Evolutionary conservation across 2,888 invertebrate genomes (phyloP), one percentile per base, ranked within the genome.

Genomic region (Amorpha juglandis): DNA sequence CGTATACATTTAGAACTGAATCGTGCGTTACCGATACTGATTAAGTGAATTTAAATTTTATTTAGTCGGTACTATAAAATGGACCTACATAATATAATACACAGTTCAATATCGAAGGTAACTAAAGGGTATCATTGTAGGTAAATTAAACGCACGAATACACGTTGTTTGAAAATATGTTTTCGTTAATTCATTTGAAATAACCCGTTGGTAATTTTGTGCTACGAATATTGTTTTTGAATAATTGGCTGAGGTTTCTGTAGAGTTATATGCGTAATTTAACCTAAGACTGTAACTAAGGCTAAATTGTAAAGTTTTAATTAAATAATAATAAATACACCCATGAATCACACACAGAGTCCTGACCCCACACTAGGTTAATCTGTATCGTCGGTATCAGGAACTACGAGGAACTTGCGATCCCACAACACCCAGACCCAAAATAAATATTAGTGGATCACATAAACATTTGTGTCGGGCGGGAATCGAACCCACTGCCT

Each of bases 1-100:
- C 72, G 75, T 81, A 79, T 81, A 83, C 79, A 83, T 80, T 84
- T 79, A 73, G 72, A 68, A 74, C 72, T 66, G 73, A 83, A 77
- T 85, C 82, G 83, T 85, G 83, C 79, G 74, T 73, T 71, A 73
- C 72, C 68, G 65, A 67, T 69, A 63, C 75, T 71, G 76, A 78
- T 81, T 67, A 48, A 58, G 33, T 27, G 55, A 50, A 63, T 67
- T 58, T 67, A 35, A 67, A 48, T 55, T 52, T 38, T 38, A 63
- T 51, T n/a, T 48, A 11, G 35, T 50, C 8, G 50, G 11, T 63
- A 33, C 11, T 19, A 51, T 19, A 51, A 51, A 42, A 51, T 38
- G 42, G 50, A 38, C 63, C 38, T 48, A 16, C 42, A 11, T 50
- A 63, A 14, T 38, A 19, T 38, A 47, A 63, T 47, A 27, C 16